These are phyloP conservation scores for Cylloceria caligata DNA, from an alignment of 2,888 invertebrate genomes.

Conservation along the genomic window DNA sequence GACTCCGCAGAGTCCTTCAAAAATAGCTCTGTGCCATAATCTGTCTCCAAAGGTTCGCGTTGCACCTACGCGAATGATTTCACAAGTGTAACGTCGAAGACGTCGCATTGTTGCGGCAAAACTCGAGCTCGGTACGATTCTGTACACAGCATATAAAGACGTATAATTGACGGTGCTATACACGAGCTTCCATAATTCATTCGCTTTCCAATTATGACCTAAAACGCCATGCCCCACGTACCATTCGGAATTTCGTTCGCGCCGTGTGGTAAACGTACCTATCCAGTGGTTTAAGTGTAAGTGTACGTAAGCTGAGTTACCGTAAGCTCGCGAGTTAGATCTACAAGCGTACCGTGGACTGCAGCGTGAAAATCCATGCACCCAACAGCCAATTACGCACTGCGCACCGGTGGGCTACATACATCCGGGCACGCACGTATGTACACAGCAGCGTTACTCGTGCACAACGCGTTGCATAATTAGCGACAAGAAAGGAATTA, in stretches of 20 bases:
- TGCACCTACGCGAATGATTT: conserved; percentile 50
- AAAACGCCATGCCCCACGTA: conserved; percentile 60
- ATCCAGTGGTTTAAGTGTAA: not conserved
- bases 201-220: conserved; percentile 70
- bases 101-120: conserved; percentile 54
- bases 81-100: conserved; percentile 37
- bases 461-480: conserved; percentile 66
- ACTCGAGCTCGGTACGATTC: conserved; percentile 30
- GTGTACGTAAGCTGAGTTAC: not conserved
- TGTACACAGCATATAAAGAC: conserved; percentile 12
- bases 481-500: conserved; percentile 69
- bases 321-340: not conserved
- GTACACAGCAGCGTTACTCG: conserved; percentile 10
- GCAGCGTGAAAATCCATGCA: conserved; percentile 48
- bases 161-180: conserved; percentile 50
- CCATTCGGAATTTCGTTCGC: conserved; percentile 57
- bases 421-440: conserved; percentile 30
- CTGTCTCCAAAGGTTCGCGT: conserved; percentile 25
- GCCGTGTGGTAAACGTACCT: not conserved
- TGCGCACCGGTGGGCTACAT: conserved; percentile 20
- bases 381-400: conserved; percentile 42
- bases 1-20: not conserved
- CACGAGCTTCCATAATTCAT: conserved; percentile 65
- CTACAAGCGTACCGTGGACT: conserved; percentile 8
- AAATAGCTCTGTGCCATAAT: conserved; percentile 41